Base-by-base conservation (phyloP, 2,888 invertebrate species). In the Eustalomyia histrio region DNA sequence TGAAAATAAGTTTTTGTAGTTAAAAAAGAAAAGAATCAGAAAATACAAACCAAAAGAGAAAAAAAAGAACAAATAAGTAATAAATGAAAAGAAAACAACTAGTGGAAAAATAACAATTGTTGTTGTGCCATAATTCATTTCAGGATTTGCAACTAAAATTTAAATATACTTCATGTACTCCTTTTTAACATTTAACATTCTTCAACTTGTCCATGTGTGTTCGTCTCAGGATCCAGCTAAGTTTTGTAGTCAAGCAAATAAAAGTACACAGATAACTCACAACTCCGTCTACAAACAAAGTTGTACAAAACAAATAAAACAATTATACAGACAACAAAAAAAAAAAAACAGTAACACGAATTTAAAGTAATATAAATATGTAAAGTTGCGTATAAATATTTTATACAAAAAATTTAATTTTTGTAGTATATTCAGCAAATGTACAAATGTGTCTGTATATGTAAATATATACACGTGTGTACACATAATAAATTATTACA, bases 91-190 rank as follows among this genome's bases (percentile, higher is more conserved):
- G 12, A 2, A 14, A 39, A 39, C 39, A 35, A 35, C 18, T 63
- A 68, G 64, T 75, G 75, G 71, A 61, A 67, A 61, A 29, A 69
- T n/a, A 67, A 61, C 71, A 80, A 81, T 76, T 79, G 69, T 71
- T 79, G 69, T 71, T 65, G 65, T 24, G 53, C 73, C 65, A 83
- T 79, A 81, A 81, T 76, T 83, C 80, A 83, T 81, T 83, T 79
- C 67, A 74, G 60, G 76, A 79, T 76, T 76, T 83, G 81, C 80
- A 80, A 76, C 81, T n/a, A 81, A 79, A 75, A 78, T 76, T 79
- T 80, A 76, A 76, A 80, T 80, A 43, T 63, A 80, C 29, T 29
- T 29, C 7, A 1, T 6, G 7, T 29, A 29, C 7, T 29, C 29
- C 7, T 6, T 6, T n/a, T 29, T 29, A 39, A 12, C 12, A 12